phyloP scores from a whole-genome alignment of 2,888 invertebrate species.

The Sycophila texana region DNA sequence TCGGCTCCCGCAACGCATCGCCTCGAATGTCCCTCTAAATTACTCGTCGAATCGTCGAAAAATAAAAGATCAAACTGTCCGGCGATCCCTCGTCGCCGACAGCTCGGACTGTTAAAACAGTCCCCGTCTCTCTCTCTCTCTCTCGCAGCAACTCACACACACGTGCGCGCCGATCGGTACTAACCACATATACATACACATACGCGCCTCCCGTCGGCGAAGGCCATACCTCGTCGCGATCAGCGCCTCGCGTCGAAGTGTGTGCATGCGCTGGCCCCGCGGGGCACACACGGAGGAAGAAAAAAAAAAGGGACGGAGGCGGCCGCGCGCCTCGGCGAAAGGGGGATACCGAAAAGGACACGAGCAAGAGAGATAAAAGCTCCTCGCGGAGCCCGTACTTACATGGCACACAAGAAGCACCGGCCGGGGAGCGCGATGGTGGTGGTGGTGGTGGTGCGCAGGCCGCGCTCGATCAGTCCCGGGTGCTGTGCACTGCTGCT shows the following conservation, averaged over 20 bases:
- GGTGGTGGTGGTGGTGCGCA: slow-evolving; percentile 10
- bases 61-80: too few species aligned
- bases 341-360: slow-evolving; percentile 8
- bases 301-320: neutral
- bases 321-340: slow-evolving; percentile 2
- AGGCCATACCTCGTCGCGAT: slow-evolving; percentile 20
- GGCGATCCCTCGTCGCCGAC: too few species aligned
- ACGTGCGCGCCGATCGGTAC: neutral
- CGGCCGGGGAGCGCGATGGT: neutral
- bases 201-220: neutral
- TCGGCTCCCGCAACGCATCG: too few species aligned
- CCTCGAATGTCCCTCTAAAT: too few species aligned
- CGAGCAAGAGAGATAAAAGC: neutral
- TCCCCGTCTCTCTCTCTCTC: neutral
- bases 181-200: neutral
- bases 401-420: neutral
- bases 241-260: neutral
- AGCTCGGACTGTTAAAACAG: too few species aligned
- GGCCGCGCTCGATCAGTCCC: too few species aligned
- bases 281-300: neutral
- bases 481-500: too few species aligned
- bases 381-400: too few species aligned
- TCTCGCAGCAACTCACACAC: neutral
- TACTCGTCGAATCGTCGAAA: too few species aligned
- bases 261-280: too few species aligned